Conservation (phyloP, 2,888 invertebrate species). For the Boloria selene region DNA sequence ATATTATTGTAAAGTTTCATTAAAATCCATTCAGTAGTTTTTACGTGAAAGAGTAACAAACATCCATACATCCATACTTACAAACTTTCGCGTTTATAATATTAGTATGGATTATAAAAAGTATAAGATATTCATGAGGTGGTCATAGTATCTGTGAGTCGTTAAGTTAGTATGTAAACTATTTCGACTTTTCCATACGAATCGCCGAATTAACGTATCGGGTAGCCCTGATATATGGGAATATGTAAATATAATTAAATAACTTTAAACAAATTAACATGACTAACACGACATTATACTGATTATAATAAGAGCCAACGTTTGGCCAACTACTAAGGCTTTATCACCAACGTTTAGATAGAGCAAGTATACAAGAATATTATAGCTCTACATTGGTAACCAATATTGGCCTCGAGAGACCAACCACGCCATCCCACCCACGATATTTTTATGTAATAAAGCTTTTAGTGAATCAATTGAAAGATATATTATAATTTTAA, state of each 20-base stretch:
- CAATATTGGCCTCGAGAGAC: not conserved
- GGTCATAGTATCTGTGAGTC: slow-evolving; percentile 13
- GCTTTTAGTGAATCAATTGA: slow-evolving; percentile 30
- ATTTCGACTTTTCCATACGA: slow-evolving; percentile 52
- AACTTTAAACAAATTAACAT: slow-evolving; percentile 41
- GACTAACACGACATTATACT: slow-evolving; percentile 37
- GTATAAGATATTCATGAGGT: slow-evolving; percentile 35
- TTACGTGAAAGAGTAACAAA: too few species aligned
- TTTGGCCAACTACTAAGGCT: not conserved
- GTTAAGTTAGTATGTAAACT: slow-evolving; percentile 35
- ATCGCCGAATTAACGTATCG: slow-evolving; percentile 62
- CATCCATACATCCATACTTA: too few species aligned
- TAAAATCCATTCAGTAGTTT: too few species aligned
- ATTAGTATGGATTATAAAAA: too few species aligned
- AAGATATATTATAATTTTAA: slow-evolving; percentile 13
- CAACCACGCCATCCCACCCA: slow-evolving; percentile 26
- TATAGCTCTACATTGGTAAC: not conserved
- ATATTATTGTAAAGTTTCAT: too few species aligned
- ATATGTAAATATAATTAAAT: slow-evolving; percentile 59
- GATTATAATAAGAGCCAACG: slow-evolving; percentile 27
- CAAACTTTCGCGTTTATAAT: too few species aligned
- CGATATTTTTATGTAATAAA: slow-evolving; percentile 27
- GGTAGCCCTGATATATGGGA: slow-evolving; percentile 63
- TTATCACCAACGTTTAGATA: not conserved
- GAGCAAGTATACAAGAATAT: not conserved